phyloP scores from a whole-genome alignment of 2,113 vertebrate genomes.

The Lamprotornis superbus region DNA sequence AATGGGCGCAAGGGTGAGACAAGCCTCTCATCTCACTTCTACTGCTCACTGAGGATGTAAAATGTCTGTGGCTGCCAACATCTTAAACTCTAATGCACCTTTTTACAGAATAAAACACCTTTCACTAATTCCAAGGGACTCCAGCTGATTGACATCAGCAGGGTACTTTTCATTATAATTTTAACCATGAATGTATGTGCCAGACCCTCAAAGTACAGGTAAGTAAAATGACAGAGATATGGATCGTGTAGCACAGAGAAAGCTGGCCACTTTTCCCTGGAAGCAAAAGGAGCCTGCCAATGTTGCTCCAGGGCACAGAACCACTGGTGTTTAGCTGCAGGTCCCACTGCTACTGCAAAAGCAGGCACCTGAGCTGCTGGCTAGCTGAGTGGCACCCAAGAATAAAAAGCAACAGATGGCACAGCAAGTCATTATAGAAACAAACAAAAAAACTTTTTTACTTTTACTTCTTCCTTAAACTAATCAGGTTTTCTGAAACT shows the following conservation, averaged over 20 bases:
- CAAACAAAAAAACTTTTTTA: not conserved
- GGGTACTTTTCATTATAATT: not conserved
- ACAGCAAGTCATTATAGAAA: not conserved
- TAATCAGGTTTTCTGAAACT: not conserved
- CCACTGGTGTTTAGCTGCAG: not conserved
- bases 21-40: not conserved
- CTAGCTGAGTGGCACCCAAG: not conserved
- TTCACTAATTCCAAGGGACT: not conserved
- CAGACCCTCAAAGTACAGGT: not conserved
- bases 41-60: not conserved
- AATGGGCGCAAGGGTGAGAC: not conserved
- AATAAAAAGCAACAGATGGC: constrained; percentile 2
- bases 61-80: not conserved
- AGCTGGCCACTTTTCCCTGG: not conserved
- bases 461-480: not conserved
- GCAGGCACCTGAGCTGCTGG: not conserved
- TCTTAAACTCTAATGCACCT: not conserved
- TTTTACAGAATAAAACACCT: not conserved
- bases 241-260: rapidly evolving
- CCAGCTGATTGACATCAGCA: rapidly evolving
- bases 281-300: not conserved
- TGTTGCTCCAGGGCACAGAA: not conserved
- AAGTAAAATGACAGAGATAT: not conserved
- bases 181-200: not conserved
- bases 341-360: not conserved